phyloP scores from a whole-genome alignment of 2,888 invertebrate genomes.

The Drosophila leonis region DNA sequence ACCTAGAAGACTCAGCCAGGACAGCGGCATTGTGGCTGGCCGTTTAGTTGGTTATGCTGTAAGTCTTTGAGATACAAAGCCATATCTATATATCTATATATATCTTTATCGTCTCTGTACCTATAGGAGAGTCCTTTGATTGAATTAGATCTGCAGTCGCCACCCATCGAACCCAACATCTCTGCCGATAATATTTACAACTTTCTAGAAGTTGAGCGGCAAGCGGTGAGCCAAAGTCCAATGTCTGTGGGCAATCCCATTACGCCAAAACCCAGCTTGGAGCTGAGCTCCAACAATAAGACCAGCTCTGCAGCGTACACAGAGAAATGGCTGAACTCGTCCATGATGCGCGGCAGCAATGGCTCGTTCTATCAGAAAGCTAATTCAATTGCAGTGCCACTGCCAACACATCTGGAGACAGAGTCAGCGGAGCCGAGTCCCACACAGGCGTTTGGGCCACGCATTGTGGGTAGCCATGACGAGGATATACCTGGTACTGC shows the following conservation, averaged over 20 bases:
- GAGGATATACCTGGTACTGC: constrained; percentile 85
- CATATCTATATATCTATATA: background rate
- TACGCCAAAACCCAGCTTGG: constrained; percentile 42
- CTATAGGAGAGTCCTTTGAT: constrained; percentile 66
- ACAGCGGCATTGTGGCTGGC: constrained; percentile 84
- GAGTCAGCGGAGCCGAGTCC: constrained; percentile 84
- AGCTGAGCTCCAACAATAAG: constrained; percentile 23
- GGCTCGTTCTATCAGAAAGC: constrained; percentile 57
- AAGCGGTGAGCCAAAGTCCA: constrained; percentile 18
- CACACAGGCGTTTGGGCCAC: constrained; percentile 87
- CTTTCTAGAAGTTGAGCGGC: constrained; percentile 59
- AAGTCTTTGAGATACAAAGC: constrained; percentile 32
- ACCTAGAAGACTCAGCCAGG: constrained; percentile 83
- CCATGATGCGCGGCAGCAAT: constrained; percentile 58
- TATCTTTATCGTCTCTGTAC: background rate
- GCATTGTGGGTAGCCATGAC: constrained; percentile 78
- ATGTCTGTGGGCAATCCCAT: constrained; percentile 29
- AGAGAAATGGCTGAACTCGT: constrained; percentile 79
- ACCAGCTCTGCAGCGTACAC: constrained; percentile 59
- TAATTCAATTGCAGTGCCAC: constrained; percentile 65
- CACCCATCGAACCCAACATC: constrained; percentile 14
- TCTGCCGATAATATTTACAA: constrained; percentile 66
- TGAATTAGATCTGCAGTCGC: constrained; percentile 47
- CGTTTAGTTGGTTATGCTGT: constrained; percentile 76
- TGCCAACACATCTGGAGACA: constrained; percentile 82